Percentiles rank a stretch among this genome's conserved stretches.
Evolutionary conservation across 2,797 vertebrate species (phyloP).

Genomic region (Pelobates cultripes): DNA sequence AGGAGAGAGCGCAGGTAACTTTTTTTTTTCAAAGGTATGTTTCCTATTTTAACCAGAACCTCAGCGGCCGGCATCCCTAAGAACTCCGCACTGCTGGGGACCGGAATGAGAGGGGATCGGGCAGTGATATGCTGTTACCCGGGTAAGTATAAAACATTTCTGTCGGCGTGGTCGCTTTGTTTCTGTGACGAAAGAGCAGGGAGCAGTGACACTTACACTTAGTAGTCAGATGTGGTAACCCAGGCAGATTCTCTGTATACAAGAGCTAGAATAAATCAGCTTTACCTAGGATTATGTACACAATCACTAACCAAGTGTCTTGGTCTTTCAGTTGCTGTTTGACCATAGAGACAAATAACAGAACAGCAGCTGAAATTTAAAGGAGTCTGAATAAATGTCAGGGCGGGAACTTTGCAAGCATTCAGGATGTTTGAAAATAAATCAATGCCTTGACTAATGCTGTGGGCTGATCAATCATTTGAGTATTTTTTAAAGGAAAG

Average conservation of each 20-base stretch:
- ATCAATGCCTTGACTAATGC: conserved; percentile 40
- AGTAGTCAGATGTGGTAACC: not conserved
- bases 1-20: too few relatives aligned
- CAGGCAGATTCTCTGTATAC: not conserved
- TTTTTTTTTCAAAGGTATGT: too few relatives aligned
- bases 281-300: not conserved
- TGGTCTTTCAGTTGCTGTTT: not conserved
- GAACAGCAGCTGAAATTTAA: conserved; percentile 5
- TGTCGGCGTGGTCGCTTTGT: too few relatives aligned
- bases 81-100: too few relatives aligned
- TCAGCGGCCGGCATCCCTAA: too few relatives aligned
- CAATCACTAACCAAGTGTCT: not conserved
- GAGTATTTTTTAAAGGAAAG: conserved; percentile 40
- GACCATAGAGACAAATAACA: conserved; percentile 1
- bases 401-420: conserved; percentile 7
- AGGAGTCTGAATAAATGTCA: conserved; percentile 35
- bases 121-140: too few relatives aligned
- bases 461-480: conserved; percentile 38
- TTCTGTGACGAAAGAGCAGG: too few relatives aligned
- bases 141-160: too few relatives aligned
- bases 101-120: too few relatives aligned
- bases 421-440: conserved; percentile 24
- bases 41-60: too few relatives aligned
- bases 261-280: not conserved
- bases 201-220: too few relatives aligned